Base-by-base conservation (phyloP, 2,797 vertebrate species). In the Delichon dasypus region DNA sequence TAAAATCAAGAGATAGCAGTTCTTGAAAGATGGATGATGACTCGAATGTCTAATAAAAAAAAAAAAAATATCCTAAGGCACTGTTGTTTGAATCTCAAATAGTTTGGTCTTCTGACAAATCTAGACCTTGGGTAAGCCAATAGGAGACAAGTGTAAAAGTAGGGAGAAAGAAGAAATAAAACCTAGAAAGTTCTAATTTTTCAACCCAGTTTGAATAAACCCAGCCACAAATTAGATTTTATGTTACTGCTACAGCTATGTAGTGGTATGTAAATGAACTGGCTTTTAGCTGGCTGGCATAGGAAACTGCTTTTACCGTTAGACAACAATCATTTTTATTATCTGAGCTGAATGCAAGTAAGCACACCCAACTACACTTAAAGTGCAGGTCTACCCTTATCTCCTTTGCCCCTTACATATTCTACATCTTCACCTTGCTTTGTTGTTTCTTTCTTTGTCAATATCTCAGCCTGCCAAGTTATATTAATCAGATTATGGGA, bases 251-350 rank as follows among this genome's bases (percentile, higher is more conserved):
- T 92, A 74, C 26, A 91, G 47, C 83, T 89, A 85, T 88, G 92
- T 90, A 94, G 73, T 54, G 90, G 47, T 82, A 76, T 60, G 93
- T 87, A 97, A 97, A 92, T 44, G 55, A 96, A 92, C 62, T 79
- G 93, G 83, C 70, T 96, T 97, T 97, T 96, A 96, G 80, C 55
- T 90, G 57, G 68, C 66, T 93, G 76, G 86, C 65, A 70, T 45
- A 91, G 44, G 90, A 95, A 93, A 93, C 54, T 79, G 62, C 72
- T 96, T 97, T 91, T 90, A 91, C 95, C 44, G 40, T 95, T 88
- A 97, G 92, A 65, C 58, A 96, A 77, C 0, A 3, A 76, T 83
- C 1, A 53, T 53, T 92, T 83, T 68, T 94, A 67, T 91, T 83
- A 91, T 62, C 70, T 95, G 85, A 83, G 30, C 6, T 93, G 75